Percentiles rank a stretch among this genome's conserved stretches.
Conservation (phyloP, 2,797 vertebrate species). For the Crocidura indochinensis region DNA sequence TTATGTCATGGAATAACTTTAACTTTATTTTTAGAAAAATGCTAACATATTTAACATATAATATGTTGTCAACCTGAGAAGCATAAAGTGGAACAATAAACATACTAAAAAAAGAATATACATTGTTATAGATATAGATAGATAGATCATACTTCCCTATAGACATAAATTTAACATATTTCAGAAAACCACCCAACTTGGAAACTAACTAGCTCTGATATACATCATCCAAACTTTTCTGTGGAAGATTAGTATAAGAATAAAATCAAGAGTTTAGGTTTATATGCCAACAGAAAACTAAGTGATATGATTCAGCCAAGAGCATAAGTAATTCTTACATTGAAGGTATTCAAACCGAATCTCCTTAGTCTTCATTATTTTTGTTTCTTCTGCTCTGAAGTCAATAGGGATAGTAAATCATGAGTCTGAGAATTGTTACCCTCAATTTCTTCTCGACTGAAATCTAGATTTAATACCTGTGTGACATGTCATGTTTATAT, state of each 20-base stretch:
- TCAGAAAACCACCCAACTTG: background rate
- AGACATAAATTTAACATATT: background rate
- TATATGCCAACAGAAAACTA: background rate
- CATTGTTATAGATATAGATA: too few species aligned
- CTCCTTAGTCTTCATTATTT: background rate
- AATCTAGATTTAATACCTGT: background rate
- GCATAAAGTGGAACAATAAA: background rate
- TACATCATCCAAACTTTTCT: background rate
- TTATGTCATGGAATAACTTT: background rate
- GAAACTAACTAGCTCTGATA: background rate
- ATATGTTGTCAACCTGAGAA: background rate
- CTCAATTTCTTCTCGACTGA: background rate
- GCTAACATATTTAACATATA: background rate
- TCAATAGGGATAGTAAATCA: background rate
- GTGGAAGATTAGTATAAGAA: constrained; percentile 10
- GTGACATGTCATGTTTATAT: constrained; percentile 6
- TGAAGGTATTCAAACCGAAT: background rate
- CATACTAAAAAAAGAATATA: background rate
- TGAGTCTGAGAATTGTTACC: background rate
- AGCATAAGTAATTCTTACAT: constrained; percentile 34
- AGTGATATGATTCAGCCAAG: background rate
- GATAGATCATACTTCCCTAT: background rate
- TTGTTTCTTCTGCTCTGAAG: background rate
- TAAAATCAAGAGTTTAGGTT: constrained; percentile 6
- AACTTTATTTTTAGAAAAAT: constrained; percentile 54